These are phyloP conservation scores for Pseudochaenichthys georgianus DNA, from an alignment of 2,797 vertebrate species.

Conservation along the genomic window DNA sequence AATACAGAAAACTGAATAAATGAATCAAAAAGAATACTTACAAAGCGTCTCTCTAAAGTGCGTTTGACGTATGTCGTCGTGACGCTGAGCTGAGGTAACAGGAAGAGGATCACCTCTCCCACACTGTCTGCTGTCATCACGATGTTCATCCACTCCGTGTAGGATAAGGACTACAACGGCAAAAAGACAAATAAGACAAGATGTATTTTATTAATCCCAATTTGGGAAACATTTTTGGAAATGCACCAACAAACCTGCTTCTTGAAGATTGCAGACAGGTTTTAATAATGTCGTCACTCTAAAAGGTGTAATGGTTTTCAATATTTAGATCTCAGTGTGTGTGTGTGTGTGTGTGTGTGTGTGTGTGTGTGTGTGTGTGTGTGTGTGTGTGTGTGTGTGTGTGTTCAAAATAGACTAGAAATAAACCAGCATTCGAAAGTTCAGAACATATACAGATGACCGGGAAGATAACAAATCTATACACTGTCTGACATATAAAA, in stretches of 20 bases:
- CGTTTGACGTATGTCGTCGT: conserved; percentile 84
- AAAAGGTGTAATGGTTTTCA: neutral
- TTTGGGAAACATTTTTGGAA: too few species aligned
- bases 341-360: too few species aligned
- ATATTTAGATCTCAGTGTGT: too few species aligned
- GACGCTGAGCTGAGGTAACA: conserved; percentile 85
- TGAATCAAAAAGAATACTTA: conserved; percentile 67
- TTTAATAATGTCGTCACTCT: neutral
- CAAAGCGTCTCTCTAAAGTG: conserved; percentile 88
- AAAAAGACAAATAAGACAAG: neutral
- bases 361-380: too few species aligned
- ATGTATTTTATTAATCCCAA: too few species aligned
- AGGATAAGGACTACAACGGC: conserved; percentile 89
- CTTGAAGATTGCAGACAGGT: neutral
- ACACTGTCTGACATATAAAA: too few species aligned
- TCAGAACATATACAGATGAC: too few species aligned
- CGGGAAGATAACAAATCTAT: too few species aligned
- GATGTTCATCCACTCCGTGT: conserved; percentile 92
- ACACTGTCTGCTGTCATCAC: conserved; percentile 86
- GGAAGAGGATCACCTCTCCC: conserved; percentile 88
- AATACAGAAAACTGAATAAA: too few species aligned
- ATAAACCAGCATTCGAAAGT: too few species aligned
- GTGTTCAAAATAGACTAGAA: too few species aligned
- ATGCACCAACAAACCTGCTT: neutral
- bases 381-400: too few species aligned